phyloP scores from a whole-genome alignment of 2,888 invertebrate genomes.

The Drosophila affinis region DNA sequence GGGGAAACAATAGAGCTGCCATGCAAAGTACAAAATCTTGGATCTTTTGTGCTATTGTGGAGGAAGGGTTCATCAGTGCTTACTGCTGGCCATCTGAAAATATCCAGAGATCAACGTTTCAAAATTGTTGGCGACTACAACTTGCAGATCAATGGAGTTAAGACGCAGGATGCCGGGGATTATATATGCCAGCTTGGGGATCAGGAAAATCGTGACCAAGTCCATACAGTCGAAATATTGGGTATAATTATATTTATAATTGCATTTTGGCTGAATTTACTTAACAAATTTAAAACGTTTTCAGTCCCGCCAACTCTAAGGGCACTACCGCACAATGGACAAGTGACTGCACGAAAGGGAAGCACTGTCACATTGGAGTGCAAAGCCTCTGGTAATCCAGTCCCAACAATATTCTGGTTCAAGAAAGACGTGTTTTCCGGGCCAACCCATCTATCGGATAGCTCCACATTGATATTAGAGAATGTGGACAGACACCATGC shows the following conservation, averaged over 20 bases:
- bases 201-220: slow-evolving; percentile 88
- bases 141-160: slow-evolving; percentile 88
- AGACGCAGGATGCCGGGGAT: slow-evolving; percentile 89
- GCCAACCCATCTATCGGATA: slow-evolving; percentile 84
- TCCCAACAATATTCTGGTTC: slow-evolving; percentile 89
- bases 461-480: slow-evolving; percentile 84
- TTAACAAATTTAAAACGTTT: neutral
- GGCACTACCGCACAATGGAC: slow-evolving; percentile 87
- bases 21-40: slow-evolving; percentile 91
- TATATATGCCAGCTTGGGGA: slow-evolving; percentile 90
- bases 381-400: slow-evolving; percentile 89
- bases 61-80: slow-evolving; percentile 88
- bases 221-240: slow-evolving; percentile 89
- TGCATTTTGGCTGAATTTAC: neutral
- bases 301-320: slow-evolving; percentile 88
- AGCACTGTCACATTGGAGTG: slow-evolving; percentile 89
- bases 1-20: slow-evolving; percentile 91
- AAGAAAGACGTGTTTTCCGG: slow-evolving; percentile 85
- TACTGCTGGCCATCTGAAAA: slow-evolving; percentile 89
- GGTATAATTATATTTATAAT: slow-evolving; percentile 62
- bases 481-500: slow-evolving; percentile 85
- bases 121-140: slow-evolving; percentile 89
- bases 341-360: slow-evolving; percentile 88
- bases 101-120: slow-evolving; percentile 88
- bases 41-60: slow-evolving; percentile 88